Conservation (phyloP, 2,113 vertebrate genomes). For the Psettodes erumei region DNA sequence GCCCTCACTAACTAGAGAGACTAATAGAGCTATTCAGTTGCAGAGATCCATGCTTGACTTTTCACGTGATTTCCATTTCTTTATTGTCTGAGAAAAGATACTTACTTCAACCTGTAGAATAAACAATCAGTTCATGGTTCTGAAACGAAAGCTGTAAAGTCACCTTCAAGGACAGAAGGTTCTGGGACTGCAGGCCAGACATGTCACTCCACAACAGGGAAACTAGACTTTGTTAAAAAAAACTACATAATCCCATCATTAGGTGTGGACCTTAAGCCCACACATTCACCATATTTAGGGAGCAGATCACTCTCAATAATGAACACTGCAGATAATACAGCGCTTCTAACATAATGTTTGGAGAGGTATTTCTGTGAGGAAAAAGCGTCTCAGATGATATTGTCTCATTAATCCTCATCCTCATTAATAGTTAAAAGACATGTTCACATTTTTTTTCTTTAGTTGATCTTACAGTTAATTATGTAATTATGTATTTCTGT, state of each 20-base stretch:
- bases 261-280: background rate
- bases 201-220: slow-evolving; percentile 1
- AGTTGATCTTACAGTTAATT: background rate
- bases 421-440: background rate
- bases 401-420: background rate
- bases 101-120: background rate
- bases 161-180: background rate
- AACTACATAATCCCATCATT: slow-evolving; percentile 4
- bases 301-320: slow-evolving; percentile 20
- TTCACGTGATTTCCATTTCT: slow-evolving; percentile 9
- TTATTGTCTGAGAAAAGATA: background rate
- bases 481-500: background rate
- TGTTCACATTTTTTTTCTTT: background rate
- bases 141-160: background rate
- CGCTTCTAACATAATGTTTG: background rate
- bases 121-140: background rate
- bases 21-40: slow-evolving; percentile 11
- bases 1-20: background rate
- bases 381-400: background rate
- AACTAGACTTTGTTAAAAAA: background rate
- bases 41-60: background rate
- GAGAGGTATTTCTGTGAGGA: no score
- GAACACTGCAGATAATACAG: slow-evolving; percentile 1
- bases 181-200: background rate
- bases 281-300: slow-evolving; percentile 1